Conservation (phyloP, 1,140 invertebrate species). For the Drosophila novamexicana region DNA sequence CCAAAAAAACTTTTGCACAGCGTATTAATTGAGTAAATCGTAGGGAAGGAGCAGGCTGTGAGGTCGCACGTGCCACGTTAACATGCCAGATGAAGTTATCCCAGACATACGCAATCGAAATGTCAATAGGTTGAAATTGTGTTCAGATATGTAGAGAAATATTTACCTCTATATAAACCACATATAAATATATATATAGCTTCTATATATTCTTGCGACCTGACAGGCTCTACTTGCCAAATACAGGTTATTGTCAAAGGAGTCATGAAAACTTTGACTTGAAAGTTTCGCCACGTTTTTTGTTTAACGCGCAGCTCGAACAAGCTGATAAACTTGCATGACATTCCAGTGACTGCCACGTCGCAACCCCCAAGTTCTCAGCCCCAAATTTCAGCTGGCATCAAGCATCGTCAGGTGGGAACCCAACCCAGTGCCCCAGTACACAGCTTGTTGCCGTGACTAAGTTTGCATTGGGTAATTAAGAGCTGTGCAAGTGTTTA, state of each 20-base stretch:
- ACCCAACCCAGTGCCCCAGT: neutral
- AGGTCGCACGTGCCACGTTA: constrained; percentile 33
- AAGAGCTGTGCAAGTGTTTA: constrained; percentile 81
- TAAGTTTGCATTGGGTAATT: constrained; percentile 81
- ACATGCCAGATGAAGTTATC: constrained; percentile 42
- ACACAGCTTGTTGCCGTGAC: constrained; percentile 49
- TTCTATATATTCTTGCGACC: neutral
- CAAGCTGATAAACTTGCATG: constrained; percentile 78
- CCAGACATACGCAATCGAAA: constrained; percentile 63
- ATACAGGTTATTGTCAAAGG: constrained; percentile 80
- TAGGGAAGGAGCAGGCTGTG: neutral
- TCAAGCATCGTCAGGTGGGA: constrained; percentile 17
- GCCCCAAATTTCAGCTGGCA: constrained; percentile 5
- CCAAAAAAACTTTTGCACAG: constrained; percentile 60
- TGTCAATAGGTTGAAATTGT: constrained; percentile 69
- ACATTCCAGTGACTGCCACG: constrained; percentile 47
- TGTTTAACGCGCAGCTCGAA: constrained; percentile 76
- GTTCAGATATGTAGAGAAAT: constrained; percentile 1
- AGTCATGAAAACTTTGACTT: constrained; percentile 80
- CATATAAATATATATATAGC: too few relatives aligned
- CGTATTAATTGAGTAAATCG: constrained; percentile 61
- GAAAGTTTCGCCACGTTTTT: constrained; percentile 78
- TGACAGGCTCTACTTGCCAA: constrained; percentile 35
- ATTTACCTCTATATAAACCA: neutral
- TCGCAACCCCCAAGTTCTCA: constrained; percentile 24